These are phyloP conservation scores for Pemphigus obesinymphae DNA, from an alignment of 1,140 invertebrate species.

Conservation along the genomic window DNA sequence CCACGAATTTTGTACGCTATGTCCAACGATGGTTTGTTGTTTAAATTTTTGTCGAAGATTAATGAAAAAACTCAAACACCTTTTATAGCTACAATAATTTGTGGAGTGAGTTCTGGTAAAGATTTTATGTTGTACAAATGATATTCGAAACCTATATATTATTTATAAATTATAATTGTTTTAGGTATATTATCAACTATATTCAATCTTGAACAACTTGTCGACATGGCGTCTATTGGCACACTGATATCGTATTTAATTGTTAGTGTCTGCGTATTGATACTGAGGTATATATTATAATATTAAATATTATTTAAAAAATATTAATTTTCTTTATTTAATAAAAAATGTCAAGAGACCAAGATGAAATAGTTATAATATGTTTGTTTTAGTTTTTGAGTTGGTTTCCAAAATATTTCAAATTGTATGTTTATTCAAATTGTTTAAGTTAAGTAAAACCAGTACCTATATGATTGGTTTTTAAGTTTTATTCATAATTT, in stretches of 20 bases:
- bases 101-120: constrained; percentile 46
- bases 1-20: constrained; percentile 82
- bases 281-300: constrained; percentile 72
- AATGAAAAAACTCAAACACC: constrained; percentile 51
- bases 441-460: too few relatives aligned
- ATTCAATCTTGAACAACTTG: constrained; percentile 81
- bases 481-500: too few relatives aligned
- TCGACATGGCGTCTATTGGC: constrained; percentile 94
- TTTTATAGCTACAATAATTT: constrained; percentile 44
- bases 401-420: too few relatives aligned
- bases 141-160: background rate
- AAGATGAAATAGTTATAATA: too few relatives aligned
- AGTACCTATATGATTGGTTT: too few relatives aligned
- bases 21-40: constrained; percentile 79
- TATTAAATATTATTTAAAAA: too few relatives aligned
- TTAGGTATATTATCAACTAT: constrained; percentile 73
- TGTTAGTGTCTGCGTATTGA: constrained; percentile 80
- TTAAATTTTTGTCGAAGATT: constrained; percentile 68
- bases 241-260: constrained; percentile 88
- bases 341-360: too few relatives aligned
- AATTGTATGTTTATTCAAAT: too few relatives aligned
- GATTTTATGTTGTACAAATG: background rate
- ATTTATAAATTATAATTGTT: constrained; percentile 1
- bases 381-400: too few relatives aligned
- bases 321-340: too few relatives aligned